Evolutionary conservation across 2,113 vertebrate genomes (phyloP).

Genomic region (Lepus americanus): DNA sequence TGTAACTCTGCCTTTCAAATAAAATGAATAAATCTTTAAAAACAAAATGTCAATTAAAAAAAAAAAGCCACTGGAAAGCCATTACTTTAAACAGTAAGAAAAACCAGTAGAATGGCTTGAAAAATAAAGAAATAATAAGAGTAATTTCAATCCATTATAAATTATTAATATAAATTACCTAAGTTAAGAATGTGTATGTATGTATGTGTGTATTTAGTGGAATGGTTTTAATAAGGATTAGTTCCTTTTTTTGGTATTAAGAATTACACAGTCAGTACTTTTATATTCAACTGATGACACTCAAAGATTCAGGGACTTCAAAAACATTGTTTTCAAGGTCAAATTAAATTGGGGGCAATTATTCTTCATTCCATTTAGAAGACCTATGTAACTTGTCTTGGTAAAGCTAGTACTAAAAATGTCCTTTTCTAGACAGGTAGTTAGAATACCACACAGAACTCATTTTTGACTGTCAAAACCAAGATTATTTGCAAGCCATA

Average conservation of each 20-base stretch:
- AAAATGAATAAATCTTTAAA: too few species aligned
- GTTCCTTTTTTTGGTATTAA: conserved; percentile 25
- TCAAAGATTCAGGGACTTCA: conserved; percentile 67
- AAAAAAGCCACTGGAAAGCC: background rate
- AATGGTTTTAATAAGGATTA: background rate
- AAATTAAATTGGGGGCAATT: conserved; percentile 82
- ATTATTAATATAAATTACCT: background rate
- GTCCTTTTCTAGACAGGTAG: conserved; percentile 83
- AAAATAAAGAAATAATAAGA: conserved; percentile 32
- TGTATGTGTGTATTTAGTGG: background rate
- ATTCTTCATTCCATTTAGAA: conserved; percentile 81
- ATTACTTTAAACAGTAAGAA: background rate
- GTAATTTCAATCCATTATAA: background rate
- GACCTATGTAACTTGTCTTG: conserved; percentile 84
- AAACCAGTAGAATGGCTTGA: background rate
- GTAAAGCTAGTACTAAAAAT: conserved; percentile 83
- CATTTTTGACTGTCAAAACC: conserved; percentile 87
- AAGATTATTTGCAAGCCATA: conserved; percentile 86
- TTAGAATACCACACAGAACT: conserved; percentile 85
- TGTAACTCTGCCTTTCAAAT: too few species aligned
- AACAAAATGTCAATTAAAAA: too few species aligned
- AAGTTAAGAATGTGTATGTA: background rate
- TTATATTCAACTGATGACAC: conserved; percentile 57
- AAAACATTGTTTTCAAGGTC: conserved; percentile 85
- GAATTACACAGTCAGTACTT: conserved; percentile 54